These are phyloP conservation scores for Drosophila navojoa DNA, from an alignment of 1,140 invertebrate species.

Conservation along the genomic window DNA sequence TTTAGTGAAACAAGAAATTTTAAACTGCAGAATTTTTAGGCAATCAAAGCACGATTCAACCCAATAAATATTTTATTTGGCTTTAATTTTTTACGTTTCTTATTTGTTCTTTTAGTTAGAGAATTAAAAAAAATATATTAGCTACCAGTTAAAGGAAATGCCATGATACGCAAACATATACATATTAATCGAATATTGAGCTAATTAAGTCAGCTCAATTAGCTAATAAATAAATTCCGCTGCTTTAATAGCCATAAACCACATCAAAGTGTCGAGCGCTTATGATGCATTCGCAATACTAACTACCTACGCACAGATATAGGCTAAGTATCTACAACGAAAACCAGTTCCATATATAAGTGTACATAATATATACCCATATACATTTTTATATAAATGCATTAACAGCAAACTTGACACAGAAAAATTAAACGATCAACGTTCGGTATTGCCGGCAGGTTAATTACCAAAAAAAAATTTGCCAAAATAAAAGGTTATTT, in stretches of 20 bases:
- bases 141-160: neutral
- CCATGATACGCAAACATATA: neutral
- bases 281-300: conserved; percentile 20
- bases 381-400: conserved; percentile 24
- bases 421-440: conserved; percentile 35
- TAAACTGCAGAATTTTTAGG: no score
- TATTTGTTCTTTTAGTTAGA: neutral
- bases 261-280: conserved; percentile 18
- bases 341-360: conserved; percentile 36
- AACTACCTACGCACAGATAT: conserved; percentile 6
- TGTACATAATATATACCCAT: conserved; percentile 5
- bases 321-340: conserved; percentile 21
- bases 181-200: neutral
- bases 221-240: neutral
- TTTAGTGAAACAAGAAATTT: no score
- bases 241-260: neutral
- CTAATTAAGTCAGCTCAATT: neutral
- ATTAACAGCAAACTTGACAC: conserved; percentile 52
- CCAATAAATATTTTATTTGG: no score
- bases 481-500: conserved; percentile 32
- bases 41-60: no score
- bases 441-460: conserved; percentile 12
- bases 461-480: conserved; percentile 26
- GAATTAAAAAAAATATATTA: neutral
- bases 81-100: no score